Evolutionary conservation across 2,888 invertebrate genomes (phyloP), one percentile per base, ranked within the genome.

Genomic region (Sinotaia quadrata): DNA sequence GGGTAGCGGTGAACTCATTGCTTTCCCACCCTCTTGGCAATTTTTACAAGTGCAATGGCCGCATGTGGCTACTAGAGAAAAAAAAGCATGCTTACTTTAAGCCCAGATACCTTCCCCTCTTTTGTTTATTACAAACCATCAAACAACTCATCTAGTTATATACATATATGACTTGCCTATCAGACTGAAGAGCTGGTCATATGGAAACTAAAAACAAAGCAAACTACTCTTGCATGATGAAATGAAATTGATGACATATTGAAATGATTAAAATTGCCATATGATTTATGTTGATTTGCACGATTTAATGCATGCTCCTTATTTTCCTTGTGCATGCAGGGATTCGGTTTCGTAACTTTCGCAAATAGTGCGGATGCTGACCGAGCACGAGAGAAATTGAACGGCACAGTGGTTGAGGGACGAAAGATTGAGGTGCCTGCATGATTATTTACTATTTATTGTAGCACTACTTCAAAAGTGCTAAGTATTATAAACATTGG

Each of bases 291-390:
- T 82, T 82, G 81, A 78, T 81, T 81, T 83, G 84, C 83, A 83
- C 83, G 83, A 79, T 81, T 82, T 75, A 77, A 75, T 77, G 77
- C 75, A 75, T 77, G 77, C 74, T 71, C 74, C 74, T 77, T 72
- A 74, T 76, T 77, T 74, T 86, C 94, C 94, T 94, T 83, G 85
- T 87, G 87, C 95, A 95, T 85, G 94, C 95, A 99, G 98, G 99
- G 99, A 93, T 99, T 99, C 94, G 98, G 98, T 94, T 99, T 99
- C 95, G 98, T 99, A 94, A 99, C 98, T 94, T 99, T 99, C 96
- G 97, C 97, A 94, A 97, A 96, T 94, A 96, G 96, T 93, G 95
- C 94, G 93, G 98, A 99, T 93, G 98, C 98, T 92, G 98, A 98
- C 94, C 95, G 96, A 93, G 98, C 99, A 94, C 96, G 98, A 93